These are phyloP conservation scores for Caranx melampygus DNA, from an alignment of 2,113 vertebrate genomes.

Conservation along the genomic window DNA sequence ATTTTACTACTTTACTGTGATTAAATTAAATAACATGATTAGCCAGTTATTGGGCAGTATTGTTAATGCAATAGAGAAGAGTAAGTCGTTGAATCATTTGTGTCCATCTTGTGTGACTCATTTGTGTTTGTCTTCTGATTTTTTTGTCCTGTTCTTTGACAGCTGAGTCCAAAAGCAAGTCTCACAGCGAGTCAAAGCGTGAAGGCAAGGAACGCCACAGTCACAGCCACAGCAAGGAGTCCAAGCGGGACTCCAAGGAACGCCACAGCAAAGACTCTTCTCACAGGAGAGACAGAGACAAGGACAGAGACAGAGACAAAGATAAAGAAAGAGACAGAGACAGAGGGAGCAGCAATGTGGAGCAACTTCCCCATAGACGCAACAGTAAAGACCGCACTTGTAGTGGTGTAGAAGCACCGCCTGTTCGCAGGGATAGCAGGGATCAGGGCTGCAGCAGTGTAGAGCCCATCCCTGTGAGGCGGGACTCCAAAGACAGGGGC, in stretches of 20 bases:
- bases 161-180: constrained; percentile 93
- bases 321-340: constrained; percentile 54
- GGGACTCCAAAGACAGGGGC: constrained; percentile 74
- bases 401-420: constrained; percentile 63
- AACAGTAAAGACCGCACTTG: constrained; percentile 80
- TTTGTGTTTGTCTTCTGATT: not conserved
- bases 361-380: constrained; percentile 66
- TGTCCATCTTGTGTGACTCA: not conserved
- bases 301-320: constrained; percentile 39
- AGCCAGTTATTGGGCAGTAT: not conserved
- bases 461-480: constrained; percentile 65
- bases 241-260: constrained; percentile 82
- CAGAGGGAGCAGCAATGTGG: constrained; percentile 62
- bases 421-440: constrained; percentile 75
- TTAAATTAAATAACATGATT: not conserved
- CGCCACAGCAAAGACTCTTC: constrained; percentile 80
- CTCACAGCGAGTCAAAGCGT: constrained; percentile 81
- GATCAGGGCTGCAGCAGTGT: constrained; percentile 71
- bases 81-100: not conserved
- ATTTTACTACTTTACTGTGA: not conserved
- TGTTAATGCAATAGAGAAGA: not conserved
- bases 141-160: constrained; percentile 41
- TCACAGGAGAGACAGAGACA: constrained; percentile 67
- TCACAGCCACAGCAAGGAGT: constrained; percentile 82
- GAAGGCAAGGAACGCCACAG: constrained; percentile 82